Evolutionary conservation across 2,113 vertebrate genomes (phyloP).

Genomic region (Protobothrops flavoviridis): DNA sequence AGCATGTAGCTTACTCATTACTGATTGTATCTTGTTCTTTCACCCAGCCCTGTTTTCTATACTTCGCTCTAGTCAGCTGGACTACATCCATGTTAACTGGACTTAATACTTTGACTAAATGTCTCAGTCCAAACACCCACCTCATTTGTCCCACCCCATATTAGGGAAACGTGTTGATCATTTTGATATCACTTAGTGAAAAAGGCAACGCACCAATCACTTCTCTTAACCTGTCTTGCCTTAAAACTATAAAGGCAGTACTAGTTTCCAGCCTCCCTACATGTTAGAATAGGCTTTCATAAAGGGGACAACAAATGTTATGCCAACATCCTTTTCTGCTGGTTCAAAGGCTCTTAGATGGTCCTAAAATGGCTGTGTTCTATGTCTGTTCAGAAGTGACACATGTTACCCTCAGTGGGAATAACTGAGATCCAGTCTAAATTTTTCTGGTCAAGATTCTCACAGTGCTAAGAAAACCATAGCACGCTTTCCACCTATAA

Average conservation of each 20-base stretch:
- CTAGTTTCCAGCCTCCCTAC: neutral
- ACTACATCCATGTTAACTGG: neutral
- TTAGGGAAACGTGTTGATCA: neutral
- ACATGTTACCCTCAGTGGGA: neutral
- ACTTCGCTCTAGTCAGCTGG: neutral
- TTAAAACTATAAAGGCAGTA: neutral
- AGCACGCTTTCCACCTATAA: neutral
- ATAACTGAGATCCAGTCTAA: neutral
- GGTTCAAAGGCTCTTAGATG: neutral
- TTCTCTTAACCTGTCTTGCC: neutral
- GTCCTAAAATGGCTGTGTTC: neutral
- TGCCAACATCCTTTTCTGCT: neutral
- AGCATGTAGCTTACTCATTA: neutral
- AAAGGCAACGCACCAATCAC: neutral
- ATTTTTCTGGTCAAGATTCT: neutral
- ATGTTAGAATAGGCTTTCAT: neutral
- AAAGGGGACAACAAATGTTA: neutral
- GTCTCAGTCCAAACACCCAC: neutral
- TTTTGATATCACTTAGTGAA: neutral
- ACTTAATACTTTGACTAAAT: neutral
- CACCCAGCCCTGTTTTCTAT: neutral
- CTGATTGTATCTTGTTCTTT: neutral
- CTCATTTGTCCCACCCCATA: neutral
- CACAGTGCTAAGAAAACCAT: neutral
- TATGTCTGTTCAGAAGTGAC: neutral